A percentile compares a stretch with the other conserved stretches of the same genome.
These are phyloP conservation scores for Dugesia japonica DNA, from an alignment of 2,888 invertebrate species.

Conservation along the genomic window DNA sequence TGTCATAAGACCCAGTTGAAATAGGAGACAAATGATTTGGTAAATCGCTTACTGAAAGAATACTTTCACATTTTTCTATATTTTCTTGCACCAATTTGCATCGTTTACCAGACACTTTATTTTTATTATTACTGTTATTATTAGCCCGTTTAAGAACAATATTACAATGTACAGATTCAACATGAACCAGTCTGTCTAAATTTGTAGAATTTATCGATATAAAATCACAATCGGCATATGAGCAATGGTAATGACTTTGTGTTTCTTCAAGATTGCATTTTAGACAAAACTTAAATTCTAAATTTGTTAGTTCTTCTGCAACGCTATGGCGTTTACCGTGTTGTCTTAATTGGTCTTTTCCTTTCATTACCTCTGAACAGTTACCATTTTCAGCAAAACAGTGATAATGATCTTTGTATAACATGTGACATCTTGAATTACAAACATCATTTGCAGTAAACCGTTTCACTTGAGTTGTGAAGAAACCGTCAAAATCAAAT, in stretches of 20 bases:
- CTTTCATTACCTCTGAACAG: slow-evolving; percentile 28
- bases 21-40: not conserved
- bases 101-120: not conserved
- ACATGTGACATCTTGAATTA: slow-evolving; percentile 53
- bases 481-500: not conserved
- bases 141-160: not conserved
- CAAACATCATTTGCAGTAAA: slow-evolving; percentile 50
- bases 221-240: not conserved
- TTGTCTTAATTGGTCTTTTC: slow-evolving; percentile 24
- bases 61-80: not conserved
- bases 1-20: not conserved
- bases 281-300: slow-evolving; percentile 17
- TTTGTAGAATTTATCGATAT: not conserved
- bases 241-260: slow-evolving; percentile 23
- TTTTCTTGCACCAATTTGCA: slow-evolving; percentile 16
- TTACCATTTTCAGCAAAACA: slow-evolving; percentile 49
- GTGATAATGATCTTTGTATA: slow-evolving; percentile 68
- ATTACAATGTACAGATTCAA: slow-evolving; percentile 17
- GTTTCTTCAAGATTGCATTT: not conserved
- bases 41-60: not conserved
- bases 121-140: not conserved
- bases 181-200: not conserved
- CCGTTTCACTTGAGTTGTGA: slow-evolving; percentile 36
- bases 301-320: slow-evolving; percentile 20
- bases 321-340: slow-evolving; percentile 24